Evolutionary conservation across 2,888 invertebrate species (phyloP).

Genomic region (Rhimphoctona megacephalus): DNA sequence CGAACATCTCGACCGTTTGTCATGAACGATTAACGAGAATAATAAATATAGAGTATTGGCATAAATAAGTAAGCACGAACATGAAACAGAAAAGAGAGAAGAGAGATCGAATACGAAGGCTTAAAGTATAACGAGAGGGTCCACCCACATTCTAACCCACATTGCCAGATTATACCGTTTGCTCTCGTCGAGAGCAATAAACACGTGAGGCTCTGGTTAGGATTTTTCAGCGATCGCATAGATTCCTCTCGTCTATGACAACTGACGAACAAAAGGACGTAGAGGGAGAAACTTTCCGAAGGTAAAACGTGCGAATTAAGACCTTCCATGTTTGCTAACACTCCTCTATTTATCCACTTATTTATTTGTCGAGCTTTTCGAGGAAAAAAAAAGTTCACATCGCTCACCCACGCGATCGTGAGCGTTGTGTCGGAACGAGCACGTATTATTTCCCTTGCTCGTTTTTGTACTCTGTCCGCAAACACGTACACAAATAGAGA

Average conservation of each 20-base stretch:
- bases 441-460: constrained; percentile 67
- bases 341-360: constrained; percentile 17
- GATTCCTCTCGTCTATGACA: constrained; percentile 29
- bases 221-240: constrained; percentile 51
- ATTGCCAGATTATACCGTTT: constrained; percentile 75
- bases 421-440: constrained; percentile 61
- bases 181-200: constrained; percentile 55
- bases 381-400: constrained; percentile 32
- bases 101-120: constrained; percentile 46
- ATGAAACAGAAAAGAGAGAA: not conserved
- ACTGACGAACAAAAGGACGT: constrained; percentile 1
- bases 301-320: constrained; percentile 12
- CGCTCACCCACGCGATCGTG: constrained; percentile 62
- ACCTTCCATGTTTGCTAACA: not conserved
- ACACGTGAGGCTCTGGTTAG: constrained; percentile 40
- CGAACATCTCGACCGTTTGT: not conserved
- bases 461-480: constrained; percentile 72
- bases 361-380: constrained; percentile 35
- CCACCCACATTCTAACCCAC: constrained; percentile 81
- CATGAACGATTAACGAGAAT: constrained; percentile 7
- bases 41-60: constrained; percentile 13
- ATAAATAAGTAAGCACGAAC: constrained; percentile 34
- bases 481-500: constrained; percentile 45
- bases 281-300: not conserved
- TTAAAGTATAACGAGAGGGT: constrained; percentile 71